Evolutionary conservation across 2,797 vertebrate genomes (phyloP).

Genomic region (Syndactyla subalaris): DNA sequence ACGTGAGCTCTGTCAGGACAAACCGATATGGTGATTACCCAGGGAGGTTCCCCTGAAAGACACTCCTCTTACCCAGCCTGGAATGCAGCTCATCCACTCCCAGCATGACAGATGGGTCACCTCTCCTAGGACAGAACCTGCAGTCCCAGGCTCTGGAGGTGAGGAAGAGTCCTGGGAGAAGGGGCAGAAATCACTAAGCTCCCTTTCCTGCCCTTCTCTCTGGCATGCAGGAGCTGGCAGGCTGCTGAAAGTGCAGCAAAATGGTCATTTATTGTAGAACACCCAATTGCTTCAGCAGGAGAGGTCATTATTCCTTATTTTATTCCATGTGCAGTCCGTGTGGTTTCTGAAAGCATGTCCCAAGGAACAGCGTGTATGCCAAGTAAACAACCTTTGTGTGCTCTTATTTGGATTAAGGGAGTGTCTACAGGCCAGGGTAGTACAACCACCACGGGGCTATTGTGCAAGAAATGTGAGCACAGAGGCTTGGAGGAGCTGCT

Average conservation of each 20-base stretch:
- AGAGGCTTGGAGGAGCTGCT: accelerated
- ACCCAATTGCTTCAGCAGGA: neutral
- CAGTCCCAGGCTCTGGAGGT: neutral
- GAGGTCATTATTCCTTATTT: neutral
- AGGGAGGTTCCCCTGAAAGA: neutral
- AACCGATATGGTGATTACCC: accelerated
- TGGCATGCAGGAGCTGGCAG: neutral
- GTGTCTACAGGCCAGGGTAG: neutral
- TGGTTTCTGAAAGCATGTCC: neutral
- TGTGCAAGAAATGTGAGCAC: neutral
- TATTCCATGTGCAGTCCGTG: accelerated
- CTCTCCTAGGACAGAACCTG: neutral
- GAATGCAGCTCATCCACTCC: neutral
- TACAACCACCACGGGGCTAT: accelerated
- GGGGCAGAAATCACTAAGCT: neutral
- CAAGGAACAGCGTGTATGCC: neutral
- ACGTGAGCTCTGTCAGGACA: neutral
- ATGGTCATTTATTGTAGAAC: neutral
- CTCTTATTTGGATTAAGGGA: neutral
- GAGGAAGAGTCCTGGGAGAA: accelerated
- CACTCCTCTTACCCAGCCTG: neutral
- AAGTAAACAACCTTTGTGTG: neutral
- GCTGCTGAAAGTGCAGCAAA: neutral
- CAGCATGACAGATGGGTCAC: neutral
- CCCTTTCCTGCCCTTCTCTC: neutral